A percentile compares a stretch with the other conserved stretches of the same genome.
phyloP scores from a whole-genome alignment of 2,888 invertebrate genomes.

The Scaptomyza polygonia region DNA sequence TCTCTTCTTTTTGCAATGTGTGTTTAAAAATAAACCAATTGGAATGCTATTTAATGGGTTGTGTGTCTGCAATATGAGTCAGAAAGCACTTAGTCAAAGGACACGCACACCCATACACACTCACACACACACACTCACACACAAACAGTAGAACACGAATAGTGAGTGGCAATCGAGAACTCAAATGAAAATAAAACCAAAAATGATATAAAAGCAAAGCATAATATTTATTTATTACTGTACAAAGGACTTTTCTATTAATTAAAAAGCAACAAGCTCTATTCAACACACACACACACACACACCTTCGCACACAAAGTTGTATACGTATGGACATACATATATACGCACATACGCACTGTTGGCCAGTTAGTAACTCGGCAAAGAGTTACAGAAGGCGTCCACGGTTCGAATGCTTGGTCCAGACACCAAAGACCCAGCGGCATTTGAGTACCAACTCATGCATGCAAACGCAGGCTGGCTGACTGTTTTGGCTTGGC shows the following conservation, averaged over 20 bases:
- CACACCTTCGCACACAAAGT: neutral
- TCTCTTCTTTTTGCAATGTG: neutral
- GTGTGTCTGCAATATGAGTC: neutral
- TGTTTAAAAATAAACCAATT: neutral
- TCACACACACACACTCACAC: constrained; percentile 1
- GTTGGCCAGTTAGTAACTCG: constrained; percentile 34
- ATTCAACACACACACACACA: constrained; percentile 19
- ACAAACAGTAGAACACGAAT: constrained; percentile 2
- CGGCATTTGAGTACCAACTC: constrained; percentile 63
- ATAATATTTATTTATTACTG: constrained; percentile 84
- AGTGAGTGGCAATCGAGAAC: constrained; percentile 52
- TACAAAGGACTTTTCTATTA: constrained; percentile 84
- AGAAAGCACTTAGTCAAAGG: constrained; percentile 36
- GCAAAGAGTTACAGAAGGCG: constrained; percentile 41
- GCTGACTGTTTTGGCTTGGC: neutral
- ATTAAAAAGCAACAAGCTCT: constrained; percentile 83
- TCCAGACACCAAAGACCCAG: constrained; percentile 61
- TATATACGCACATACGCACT: constrained; percentile 15
- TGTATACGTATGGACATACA: no score
- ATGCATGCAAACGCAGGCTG: constrained; percentile 48
- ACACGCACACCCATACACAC: constrained; percentile 2
- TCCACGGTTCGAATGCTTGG: constrained; percentile 57
- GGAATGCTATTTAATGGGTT: constrained; percentile 14
- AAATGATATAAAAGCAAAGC: constrained; percentile 66
- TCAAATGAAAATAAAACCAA: constrained; percentile 63